Base-by-base conservation (phyloP, 1,140 invertebrate genomes). In the Tenebrio molitor region DNA sequence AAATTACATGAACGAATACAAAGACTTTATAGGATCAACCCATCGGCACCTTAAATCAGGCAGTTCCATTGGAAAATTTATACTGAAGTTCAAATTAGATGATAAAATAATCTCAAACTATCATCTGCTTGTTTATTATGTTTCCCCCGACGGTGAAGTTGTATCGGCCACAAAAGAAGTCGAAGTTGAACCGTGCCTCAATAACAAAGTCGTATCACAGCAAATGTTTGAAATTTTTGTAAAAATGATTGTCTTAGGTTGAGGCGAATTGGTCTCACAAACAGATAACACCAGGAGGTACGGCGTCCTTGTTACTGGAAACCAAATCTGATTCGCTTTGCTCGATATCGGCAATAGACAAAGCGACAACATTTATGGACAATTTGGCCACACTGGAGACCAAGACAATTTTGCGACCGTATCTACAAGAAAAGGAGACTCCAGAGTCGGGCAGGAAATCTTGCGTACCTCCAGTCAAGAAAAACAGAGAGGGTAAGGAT, bases 261-360 rank as follows among this genome's bases (percentile, higher is more conserved):
- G 69, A 74, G 44, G 74, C 79, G 5, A 75, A 72, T 12, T 82
- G 80, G 80, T 72, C 74, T 5, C 34, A 78, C 33, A 64, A 65
- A 12, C 74, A 71, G 5, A 44, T 77, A 5, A 73, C 80, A 41
- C 89, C 90, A 0, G 89, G 89, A 1, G 83, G 80, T 1, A 71
- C 81, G 1, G 85, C 86, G 2, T 82, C 81, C 4, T 77, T 90
- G 3, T 80, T 83, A 15, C 73, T 91, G 0, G 83, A 86, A 69
- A 85, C 89, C 1, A 81, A 83, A 0, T 84, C 87, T 0, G 83
- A 83, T 29, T 89, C 89, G 0, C 73, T 89, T 0, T 91, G 90
- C 76, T 87, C 86, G 15, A 74, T 90, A 10, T 87, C 88, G 0
- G 86, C 86, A 0, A 84, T 90, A 0, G 90, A 91, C 79, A 87